These are phyloP conservation scores for Polymixis lichenea DNA, from an alignment of 2,888 invertebrate genomes.

Conservation along the genomic window DNA sequence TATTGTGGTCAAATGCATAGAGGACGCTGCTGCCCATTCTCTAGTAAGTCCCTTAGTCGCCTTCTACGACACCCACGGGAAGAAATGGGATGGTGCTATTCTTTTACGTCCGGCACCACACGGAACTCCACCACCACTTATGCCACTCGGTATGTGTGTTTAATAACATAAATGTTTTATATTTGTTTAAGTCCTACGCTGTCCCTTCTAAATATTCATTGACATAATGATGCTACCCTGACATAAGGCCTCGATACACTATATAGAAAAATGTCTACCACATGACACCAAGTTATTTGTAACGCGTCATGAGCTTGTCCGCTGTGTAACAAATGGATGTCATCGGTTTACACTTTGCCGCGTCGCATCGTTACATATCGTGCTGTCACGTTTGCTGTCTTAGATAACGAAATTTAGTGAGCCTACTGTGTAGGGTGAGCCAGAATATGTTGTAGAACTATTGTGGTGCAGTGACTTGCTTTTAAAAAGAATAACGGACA, in stretches of 20 bases:
- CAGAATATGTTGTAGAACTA: slow-evolving; percentile 4
- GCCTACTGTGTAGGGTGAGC: slow-evolving; percentile 27
- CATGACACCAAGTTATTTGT: slow-evolving; percentile 62
- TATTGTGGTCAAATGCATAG: too few relatives aligned
- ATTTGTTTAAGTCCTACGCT: background rate
- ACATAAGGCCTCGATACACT: slow-evolving; percentile 13
- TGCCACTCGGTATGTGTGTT: too few relatives aligned
- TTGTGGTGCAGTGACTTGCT: slow-evolving; percentile 38
- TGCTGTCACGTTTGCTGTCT: slow-evolving; percentile 59
- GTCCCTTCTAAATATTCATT: slow-evolving; percentile 16
- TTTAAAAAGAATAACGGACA: background rate
- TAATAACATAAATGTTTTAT: too few relatives aligned
- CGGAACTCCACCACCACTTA: too few relatives aligned
- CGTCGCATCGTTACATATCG: slow-evolving; percentile 55
- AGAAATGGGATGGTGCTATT: too few relatives aligned
- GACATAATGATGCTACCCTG: slow-evolving; percentile 8
- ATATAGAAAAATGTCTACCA: slow-evolving; percentile 50
- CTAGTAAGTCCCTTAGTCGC: too few relatives aligned
- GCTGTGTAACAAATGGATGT: slow-evolving; percentile 63
- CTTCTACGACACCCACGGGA: too few relatives aligned
- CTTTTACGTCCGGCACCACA: too few relatives aligned
- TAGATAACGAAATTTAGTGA: slow-evolving; percentile 61
- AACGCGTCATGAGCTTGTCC: slow-evolving; percentile 60
- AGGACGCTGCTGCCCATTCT: too few relatives aligned
- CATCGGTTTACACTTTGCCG: slow-evolving; percentile 64